Conservation (phyloP, 1,140 invertebrate genomes). For the Lycorma delicatula region DNA sequence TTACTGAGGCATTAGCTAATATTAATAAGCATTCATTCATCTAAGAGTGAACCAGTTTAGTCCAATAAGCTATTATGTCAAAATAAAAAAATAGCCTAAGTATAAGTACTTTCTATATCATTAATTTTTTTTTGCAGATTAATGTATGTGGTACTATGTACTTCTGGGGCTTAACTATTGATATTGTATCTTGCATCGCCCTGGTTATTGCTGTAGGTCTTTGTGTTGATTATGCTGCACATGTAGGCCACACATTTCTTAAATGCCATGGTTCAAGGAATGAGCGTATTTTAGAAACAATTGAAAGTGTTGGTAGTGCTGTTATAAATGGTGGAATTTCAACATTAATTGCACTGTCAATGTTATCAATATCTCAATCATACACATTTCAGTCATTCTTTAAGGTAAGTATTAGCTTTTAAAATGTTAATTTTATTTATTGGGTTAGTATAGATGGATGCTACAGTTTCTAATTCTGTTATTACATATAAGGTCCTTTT, state of each 20-base stretch:
- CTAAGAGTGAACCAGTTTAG: neutral
- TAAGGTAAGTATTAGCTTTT: conserved; percentile 42
- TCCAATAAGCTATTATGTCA: neutral
- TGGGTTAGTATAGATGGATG: conserved; percentile 1
- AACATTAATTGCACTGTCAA: conserved; percentile 64
- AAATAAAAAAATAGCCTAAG: neutral
- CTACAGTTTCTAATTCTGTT: neutral
- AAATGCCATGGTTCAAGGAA: conserved; percentile 45
- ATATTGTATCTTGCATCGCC: conserved; percentile 75
- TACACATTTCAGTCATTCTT: conserved; percentile 75
- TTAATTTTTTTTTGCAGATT: conserved; percentile 27
- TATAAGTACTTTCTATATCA: neutral
- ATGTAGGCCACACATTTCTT: conserved; percentile 78
- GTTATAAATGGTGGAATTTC: conserved; percentile 73
- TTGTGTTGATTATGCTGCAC: conserved; percentile 82
- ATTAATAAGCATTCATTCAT: too few species aligned
- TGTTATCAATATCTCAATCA: conserved; percentile 61
- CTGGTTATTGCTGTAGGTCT: conserved; percentile 78
- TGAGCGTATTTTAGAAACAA: conserved; percentile 54
- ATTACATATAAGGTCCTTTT: neutral
- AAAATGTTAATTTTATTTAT: neutral
- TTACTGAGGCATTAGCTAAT: too few species aligned
- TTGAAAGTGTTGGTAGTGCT: conserved; percentile 68
- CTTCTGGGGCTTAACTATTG: conserved; percentile 74
- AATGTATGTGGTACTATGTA: conserved; percentile 78